phyloP scores from a whole-genome alignment of 2,888 invertebrate species.

The Heteropelma amictum region DNA sequence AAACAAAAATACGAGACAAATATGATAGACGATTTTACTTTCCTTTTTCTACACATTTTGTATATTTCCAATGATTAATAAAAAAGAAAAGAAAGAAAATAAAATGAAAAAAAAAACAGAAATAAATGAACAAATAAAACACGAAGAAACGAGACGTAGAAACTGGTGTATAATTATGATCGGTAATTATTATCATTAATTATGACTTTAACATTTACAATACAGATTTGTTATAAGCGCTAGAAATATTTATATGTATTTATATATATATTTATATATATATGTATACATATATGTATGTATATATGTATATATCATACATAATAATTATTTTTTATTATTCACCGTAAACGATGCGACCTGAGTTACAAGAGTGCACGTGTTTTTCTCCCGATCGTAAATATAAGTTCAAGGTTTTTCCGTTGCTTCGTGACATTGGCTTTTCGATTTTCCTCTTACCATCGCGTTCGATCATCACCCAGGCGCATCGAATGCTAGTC shows the following conservation, averaged over 20 bases:
- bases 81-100: conserved; percentile 20
- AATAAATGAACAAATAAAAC: conserved; percentile 6
- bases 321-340: conserved; percentile 54
- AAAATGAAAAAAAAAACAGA: conserved; percentile 14
- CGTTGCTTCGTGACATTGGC: background rate
- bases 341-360: conserved; percentile 64
- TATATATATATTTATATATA: conserved; percentile 9
- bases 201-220: conserved; percentile 65
- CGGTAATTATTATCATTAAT: conserved; percentile 62
- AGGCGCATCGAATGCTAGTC: conserved; percentile 56
- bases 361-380: conserved; percentile 54
- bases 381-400: background rate
- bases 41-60: conserved; percentile 71
- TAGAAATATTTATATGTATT: conserved; percentile 36
- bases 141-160: conserved; percentile 40
- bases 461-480: conserved; percentile 12
- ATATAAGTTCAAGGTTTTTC: background rate
- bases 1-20: conserved; percentile 24
- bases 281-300: background rate
- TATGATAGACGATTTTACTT: conserved; percentile 60
- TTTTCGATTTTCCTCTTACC: conserved; percentile 9
- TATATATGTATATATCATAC: conserved; percentile 35
- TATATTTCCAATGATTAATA: conserved; percentile 66
- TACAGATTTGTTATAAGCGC: conserved; percentile 66
- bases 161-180: conserved; percentile 62